These are phyloP conservation scores for Dysidea cf. avara DNA, from an alignment of 37 sponge, comb jelly and placozoan species.

Conservation along the genomic window DNA sequence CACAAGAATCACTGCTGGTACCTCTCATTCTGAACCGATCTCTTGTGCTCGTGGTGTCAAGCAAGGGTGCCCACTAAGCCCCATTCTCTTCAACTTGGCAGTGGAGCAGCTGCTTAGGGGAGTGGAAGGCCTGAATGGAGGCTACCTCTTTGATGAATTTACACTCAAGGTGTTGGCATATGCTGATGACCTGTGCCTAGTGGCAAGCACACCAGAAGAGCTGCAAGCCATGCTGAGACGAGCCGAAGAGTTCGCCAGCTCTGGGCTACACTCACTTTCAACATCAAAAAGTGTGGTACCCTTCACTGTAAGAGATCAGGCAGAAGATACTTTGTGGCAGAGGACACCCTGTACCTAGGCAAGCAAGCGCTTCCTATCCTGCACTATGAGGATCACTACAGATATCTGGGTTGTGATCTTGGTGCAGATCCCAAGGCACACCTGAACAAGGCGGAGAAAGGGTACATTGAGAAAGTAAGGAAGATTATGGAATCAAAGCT, in stretches of 20 bases:
- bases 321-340: constrained; percentile 2
- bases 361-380: constrained; percentile 5
- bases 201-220: neutral
- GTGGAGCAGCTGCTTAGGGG: neutral
- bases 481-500: too few relatives aligned
- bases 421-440: neutral
- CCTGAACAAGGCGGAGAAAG: neutral
- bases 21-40: neutral
- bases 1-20: neutral
- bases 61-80: constrained; percentile 7
- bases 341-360: neutral
- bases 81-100: neutral
- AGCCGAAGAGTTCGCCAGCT: too few relatives aligned
- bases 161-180: too few relatives aligned
- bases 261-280: constrained; percentile 30
- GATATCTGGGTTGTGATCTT: constrained; percentile 28
- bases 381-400: constrained; percentile 17
- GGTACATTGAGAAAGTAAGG: too few relatives aligned
- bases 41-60: constrained; percentile 19
- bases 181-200: too few relatives aligned
- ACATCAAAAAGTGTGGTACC: constrained; percentile 24
- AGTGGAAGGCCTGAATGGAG: neutral
- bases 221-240: too few relatives aligned
- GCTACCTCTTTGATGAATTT: too few relatives aligned
- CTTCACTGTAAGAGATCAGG: neutral